phyloP scores from a whole-genome alignment of 2,113 vertebrate species.

The Sakesphorus luctuosus region DNA sequence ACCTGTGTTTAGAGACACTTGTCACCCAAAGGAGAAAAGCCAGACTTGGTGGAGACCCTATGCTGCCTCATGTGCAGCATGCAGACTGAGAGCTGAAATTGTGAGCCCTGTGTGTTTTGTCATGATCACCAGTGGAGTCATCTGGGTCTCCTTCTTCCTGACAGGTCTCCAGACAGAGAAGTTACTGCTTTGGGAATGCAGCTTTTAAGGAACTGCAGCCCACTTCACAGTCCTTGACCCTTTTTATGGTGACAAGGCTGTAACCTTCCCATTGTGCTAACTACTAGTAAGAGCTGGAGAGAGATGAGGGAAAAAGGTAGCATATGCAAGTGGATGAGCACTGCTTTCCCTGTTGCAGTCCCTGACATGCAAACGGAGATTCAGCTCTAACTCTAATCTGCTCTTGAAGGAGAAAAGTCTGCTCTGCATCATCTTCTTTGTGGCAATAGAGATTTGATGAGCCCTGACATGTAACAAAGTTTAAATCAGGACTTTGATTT shows the following conservation, averaged over 20 bases:
- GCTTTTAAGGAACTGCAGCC: not conserved
- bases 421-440: not conserved
- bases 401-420: not conserved
- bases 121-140: not conserved
- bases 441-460: not conserved
- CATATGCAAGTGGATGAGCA: not conserved
- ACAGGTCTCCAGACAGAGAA: not conserved
- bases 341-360: not conserved
- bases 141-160: not conserved
- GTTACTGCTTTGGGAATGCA: not conserved
- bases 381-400: not conserved
- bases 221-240: constrained; percentile 11
- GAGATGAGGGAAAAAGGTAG: not conserved
- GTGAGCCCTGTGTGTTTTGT: not conserved
- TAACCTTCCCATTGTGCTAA: constrained; percentile 26
- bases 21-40: not conserved
- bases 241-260: constrained; percentile 1
- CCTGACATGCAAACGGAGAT: not conserved
- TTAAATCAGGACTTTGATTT: not conserved
- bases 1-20: not conserved
- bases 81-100: accelerated
- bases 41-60: not conserved
- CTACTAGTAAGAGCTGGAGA: not conserved
- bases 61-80: not conserved
- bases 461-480: not conserved